Conservation (phyloP, 2,113 vertebrate species). For the Arothron firmamentum region DNA sequence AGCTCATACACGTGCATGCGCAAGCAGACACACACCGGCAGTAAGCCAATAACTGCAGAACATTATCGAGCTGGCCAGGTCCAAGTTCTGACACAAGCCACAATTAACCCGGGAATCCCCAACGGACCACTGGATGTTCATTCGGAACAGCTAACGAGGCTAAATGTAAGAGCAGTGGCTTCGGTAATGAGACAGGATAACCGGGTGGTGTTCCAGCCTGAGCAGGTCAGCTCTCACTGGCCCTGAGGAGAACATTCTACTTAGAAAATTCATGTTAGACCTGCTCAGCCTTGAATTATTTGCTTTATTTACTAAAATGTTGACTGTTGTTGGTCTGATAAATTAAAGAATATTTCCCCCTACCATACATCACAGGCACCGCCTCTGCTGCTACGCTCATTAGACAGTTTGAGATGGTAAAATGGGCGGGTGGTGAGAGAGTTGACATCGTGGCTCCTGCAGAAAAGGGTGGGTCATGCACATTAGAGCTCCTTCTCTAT, state of each 20-base stretch:
- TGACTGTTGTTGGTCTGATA: constrained; percentile 15
- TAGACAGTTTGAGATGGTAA: too few relatives aligned
- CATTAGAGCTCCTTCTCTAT: background rate
- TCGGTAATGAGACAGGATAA: constrained; percentile 68
- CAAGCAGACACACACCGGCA: constrained; percentile 31
- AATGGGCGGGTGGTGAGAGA: too few relatives aligned
- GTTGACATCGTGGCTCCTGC: background rate
- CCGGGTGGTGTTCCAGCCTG: constrained; percentile 48
- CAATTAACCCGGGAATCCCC: constrained; percentile 73
- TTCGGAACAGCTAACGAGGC: constrained; percentile 66
- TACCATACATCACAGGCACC: constrained; percentile 5
- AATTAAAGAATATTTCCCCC: constrained; percentile 9
- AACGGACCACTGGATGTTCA: constrained; percentile 57
- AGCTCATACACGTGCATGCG: constrained; percentile 27
- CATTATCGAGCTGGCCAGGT: constrained; percentile 71
- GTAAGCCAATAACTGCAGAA: constrained; percentile 69
- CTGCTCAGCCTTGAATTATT: constrained; percentile 34
- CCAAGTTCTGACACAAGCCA: constrained; percentile 70
- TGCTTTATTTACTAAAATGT: constrained; percentile 28
- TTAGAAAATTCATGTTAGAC: constrained; percentile 37
- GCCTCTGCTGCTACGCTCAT: background rate
- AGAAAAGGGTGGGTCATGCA: background rate
- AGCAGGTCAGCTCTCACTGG: constrained; percentile 61
- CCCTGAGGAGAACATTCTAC: constrained; percentile 52
- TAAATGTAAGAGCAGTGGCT: constrained; percentile 71